Evolutionary conservation across 2,797 vertebrate genomes (phyloP), one percentile per base, ranked within the genome.

Genomic region (Cottoperca gobio): DNA sequence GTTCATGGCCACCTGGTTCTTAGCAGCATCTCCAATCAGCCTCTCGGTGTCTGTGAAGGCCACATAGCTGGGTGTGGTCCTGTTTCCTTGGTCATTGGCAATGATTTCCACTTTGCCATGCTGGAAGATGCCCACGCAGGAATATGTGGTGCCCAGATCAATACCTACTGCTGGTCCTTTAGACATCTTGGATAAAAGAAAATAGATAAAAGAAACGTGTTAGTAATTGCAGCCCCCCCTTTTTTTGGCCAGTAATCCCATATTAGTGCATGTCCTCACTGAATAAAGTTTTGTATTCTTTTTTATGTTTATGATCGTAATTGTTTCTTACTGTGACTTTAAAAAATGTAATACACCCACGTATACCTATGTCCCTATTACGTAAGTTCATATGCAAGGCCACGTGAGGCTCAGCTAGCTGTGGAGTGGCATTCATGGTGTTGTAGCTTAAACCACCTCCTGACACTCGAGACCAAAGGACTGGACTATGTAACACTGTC

Each of bases 1-100:
- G 71, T 98, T 98, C 96, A 97, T 95, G 61, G 97, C 96, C 67
- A 97, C 97, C 88, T 98, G 97, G 92, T 97, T 98, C 88, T 98
- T 97, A 79, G 97, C 97, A 0, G 96, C 96, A 48, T 98, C 97
- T 6, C 97, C 96, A 1, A 97, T 97, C 55, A 97, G 96, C 72
- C 96, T 93, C 80, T 98, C 96, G 0, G 94, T 95, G 87, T 97
- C 96, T 0, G 96, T 97, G 89, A 97, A 98, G 37, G 96, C 97
- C 81, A 97, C 96, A 2, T 97, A 98, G 85, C 97, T 98, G 68
- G 97, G 97, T 0, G 97, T 98, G 74, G 96, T 97, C 86, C 96
- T 93, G 92, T 97, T 96, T 71, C 95, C 95, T 82, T 96, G 95
- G 83, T 96, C 95, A 60, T 96, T 96, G 70, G 95, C 95, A 55